A percentile compares a stretch with the other conserved stretches of the same genome.
These are phyloP conservation scores for Caenorhabditis remanei DNA, from an alignment of 1,140 invertebrate species.

Conservation along the genomic window DNA sequence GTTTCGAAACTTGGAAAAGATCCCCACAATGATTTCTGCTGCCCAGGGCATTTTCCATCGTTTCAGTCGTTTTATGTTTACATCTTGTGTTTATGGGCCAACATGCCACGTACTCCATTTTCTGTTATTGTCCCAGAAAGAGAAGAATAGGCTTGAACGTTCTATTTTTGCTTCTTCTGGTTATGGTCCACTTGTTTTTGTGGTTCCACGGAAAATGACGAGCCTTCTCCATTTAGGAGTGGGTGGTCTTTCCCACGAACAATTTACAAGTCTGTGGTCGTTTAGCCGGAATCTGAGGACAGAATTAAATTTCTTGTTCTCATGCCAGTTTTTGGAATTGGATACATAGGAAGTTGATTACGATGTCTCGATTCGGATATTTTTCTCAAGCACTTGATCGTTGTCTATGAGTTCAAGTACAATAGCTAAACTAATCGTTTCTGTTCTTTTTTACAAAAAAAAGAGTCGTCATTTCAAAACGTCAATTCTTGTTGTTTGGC, in stretches of 20 bases:
- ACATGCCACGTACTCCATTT: conserved; percentile 10
- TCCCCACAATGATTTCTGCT: background rate
- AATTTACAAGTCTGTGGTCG: background rate
- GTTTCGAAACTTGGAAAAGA: background rate
- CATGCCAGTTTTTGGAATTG: background rate
- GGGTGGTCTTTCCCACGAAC: background rate
- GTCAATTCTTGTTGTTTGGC: no score
- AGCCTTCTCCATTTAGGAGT: background rate
- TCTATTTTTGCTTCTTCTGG: conserved; percentile 3
- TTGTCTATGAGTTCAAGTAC: background rate
- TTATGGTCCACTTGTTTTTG: conserved; percentile 37
- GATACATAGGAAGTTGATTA: background rate
- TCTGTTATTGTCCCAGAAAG: conserved; percentile 9
- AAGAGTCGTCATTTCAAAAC: no score
- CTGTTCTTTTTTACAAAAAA: background rate
- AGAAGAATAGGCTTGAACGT: background rate
- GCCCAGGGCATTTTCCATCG: conserved; percentile 8
- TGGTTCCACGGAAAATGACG: conserved; percentile 7
- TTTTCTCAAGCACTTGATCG: no score
- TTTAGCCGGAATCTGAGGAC: background rate
- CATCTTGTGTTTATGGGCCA: conserved; percentile 9
- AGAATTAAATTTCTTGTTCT: background rate
- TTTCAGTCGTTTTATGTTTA: conserved; percentile 26
- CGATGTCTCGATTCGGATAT: background rate
- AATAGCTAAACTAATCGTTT: no score